These are phyloP conservation scores for Toxostoma redivivum DNA, from an alignment of 2,113 vertebrate genomes.

Conservation along the genomic window DNA sequence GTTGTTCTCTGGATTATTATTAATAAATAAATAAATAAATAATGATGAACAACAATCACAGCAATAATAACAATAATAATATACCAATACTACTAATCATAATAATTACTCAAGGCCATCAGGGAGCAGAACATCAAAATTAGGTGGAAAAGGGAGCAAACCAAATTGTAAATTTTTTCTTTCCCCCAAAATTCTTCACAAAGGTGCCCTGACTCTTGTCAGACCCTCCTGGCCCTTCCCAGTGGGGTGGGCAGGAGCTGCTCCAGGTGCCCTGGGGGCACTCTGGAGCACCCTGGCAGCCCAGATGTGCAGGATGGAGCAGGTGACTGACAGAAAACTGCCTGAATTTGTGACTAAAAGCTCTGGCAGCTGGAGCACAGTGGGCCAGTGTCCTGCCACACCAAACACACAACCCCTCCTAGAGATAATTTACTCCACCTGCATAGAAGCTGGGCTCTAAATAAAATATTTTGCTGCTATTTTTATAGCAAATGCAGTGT, in stretches of 20 bases:
- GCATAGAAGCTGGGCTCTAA: not conserved
- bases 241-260: not conserved
- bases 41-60: no score
- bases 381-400: no score
- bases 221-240: rapidly evolving
- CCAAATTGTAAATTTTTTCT: not conserved
- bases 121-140: not conserved
- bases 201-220: not conserved
- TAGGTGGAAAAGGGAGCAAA: not conserved
- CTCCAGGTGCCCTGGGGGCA: not conserved
- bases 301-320: not conserved
- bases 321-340: not conserved
- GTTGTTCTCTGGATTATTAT: not conserved
- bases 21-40: no score
- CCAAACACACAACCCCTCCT: not conserved
- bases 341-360: not conserved
- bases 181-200: not conserved
- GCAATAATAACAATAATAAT: not conserved
- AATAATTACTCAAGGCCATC: not conserved
- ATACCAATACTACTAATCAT: not conserved
- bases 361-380: not conserved
- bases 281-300: not conserved
- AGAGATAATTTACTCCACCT: not conserved
- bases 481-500: not conserved
- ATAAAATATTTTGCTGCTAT: not conserved